Evolutionary conservation across 92 coral and sea anemone genomes (phyloP).

Genomic region (Diadumene lineata): DNA sequence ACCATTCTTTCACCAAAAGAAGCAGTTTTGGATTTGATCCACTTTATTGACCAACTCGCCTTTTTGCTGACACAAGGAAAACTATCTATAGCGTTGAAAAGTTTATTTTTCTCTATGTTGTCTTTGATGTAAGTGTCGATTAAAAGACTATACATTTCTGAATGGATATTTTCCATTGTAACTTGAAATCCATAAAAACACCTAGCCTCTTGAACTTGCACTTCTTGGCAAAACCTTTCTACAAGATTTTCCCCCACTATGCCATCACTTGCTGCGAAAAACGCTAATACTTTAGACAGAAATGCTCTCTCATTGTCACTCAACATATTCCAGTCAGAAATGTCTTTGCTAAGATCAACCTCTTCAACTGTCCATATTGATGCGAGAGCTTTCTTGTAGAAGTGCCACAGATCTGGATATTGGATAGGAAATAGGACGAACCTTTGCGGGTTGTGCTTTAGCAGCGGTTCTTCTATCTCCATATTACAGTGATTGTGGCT

Average conservation of each 20-base stretch:
- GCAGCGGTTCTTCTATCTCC: conserved; percentile 54
- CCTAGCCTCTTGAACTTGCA: conserved; percentile 78
- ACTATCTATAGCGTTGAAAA: conserved; percentile 73
- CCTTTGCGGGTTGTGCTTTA: conserved; percentile 62
- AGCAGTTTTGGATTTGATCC: conserved; percentile 64
- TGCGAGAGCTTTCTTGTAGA: conserved; percentile 76
- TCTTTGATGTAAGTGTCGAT: conserved; percentile 69
- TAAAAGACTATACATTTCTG: conserved; percentile 79
- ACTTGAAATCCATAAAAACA: conserved; percentile 86
- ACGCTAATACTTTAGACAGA: conserved; percentile 66
- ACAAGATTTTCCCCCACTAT: conserved; percentile 77
- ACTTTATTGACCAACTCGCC: conserved; percentile 68
- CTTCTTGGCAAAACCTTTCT: conserved; percentile 69
- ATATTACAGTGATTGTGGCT: conserved; percentile 1
- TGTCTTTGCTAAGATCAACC: conserved; percentile 65
- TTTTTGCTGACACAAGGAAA: conserved; percentile 73
- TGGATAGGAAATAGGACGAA: conserved; percentile 71
- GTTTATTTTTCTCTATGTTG: conserved; percentile 50
- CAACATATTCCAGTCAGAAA: conserved; percentile 51
- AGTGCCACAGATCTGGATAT: conserved; percentile 70
- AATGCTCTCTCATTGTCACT: conserved; percentile 52
- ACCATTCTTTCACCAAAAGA: conserved; percentile 73
- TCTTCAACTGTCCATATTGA: conserved; percentile 85
- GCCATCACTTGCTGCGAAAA: conserved; percentile 84
- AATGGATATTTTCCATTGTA: conserved; percentile 85